A percentile compares a stretch with the other conserved stretches of the same genome.
Conservation (phyloP, 2,888 invertebrate genomes). For the Quadroppia sp. region DNA sequence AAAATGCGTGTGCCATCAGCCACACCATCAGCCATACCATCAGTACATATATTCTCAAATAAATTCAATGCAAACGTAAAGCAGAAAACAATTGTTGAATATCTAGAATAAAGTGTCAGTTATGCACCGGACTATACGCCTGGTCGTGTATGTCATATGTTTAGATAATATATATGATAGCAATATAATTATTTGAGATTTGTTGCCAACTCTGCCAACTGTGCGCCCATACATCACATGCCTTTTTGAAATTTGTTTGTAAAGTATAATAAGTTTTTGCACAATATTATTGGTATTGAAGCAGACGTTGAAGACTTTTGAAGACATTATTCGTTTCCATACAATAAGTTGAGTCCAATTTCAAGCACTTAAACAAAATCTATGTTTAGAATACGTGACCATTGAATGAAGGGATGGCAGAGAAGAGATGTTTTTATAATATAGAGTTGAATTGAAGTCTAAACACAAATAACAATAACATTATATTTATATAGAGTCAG, state of each 20-base stretch:
- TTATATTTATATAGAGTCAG: neutral
- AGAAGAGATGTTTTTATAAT: neutral
- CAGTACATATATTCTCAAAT: neutral
- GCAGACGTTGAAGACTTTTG: neutral
- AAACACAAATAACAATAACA: conserved; percentile 4
- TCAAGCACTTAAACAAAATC: conserved; percentile 17
- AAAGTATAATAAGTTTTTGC: conserved; percentile 9
- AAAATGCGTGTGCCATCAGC: conserved; percentile 22
- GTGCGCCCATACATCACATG: neutral
- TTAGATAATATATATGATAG: conserved; percentile 13
- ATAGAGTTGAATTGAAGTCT: conserved; percentile 6
- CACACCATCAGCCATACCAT: neutral
- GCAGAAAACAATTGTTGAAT: conserved; percentile 31
- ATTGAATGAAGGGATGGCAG: neutral
- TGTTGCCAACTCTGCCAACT: neutral
- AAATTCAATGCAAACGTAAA: neutral
- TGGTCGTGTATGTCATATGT: neutral
- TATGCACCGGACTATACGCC: neutral
- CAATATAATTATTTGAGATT: conserved; percentile 22
- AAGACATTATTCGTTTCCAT: conserved; percentile 5
- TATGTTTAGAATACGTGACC: conserved; percentile 24
- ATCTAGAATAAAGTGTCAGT: conserved; percentile 25
- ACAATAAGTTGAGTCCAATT: neutral
- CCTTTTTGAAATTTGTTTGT: neutral
- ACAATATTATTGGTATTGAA: neutral